Percentiles rank a stretch among this genome's conserved stretches.
Conservation (phyloP, 2,888 invertebrate genomes). For the Eupithecia dodoneata region DNA sequence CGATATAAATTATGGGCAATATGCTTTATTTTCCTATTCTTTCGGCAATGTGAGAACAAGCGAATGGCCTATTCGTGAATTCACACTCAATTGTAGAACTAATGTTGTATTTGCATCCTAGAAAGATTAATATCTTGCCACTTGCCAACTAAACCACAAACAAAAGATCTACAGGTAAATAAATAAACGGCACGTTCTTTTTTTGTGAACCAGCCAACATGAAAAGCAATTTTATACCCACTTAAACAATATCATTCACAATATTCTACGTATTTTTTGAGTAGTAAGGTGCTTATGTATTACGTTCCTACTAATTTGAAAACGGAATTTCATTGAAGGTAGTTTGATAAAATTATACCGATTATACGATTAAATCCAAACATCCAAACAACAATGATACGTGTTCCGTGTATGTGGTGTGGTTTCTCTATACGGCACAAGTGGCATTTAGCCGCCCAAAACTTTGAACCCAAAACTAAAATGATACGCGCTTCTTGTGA, state of each 20-base stretch:
- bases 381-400: not conserved
- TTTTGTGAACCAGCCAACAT: not conserved
- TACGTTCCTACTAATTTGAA: not conserved
- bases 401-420: not conserved
- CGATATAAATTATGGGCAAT: not conserved
- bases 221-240: not conserved
- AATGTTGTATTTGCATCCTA: not conserved
- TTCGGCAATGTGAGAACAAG: not conserved
- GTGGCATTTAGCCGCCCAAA: not conserved
- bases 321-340: not conserved
- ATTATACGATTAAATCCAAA: not conserved
- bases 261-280: not conserved
- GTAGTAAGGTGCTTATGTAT: not conserved
- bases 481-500: not conserved
- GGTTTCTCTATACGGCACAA: not conserved
- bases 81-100: not conserved
- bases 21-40: not conserved
- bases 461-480: not conserved
- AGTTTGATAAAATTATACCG: not conserved
- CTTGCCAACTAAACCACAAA: not conserved
- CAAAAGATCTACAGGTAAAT: not conserved
- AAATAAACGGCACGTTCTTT: not conserved
- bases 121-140: not conserved
- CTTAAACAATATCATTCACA: not conserved
- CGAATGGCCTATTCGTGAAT: not conserved